Percentiles rank a stretch among this genome's conserved stretches.
Conservation (phyloP, 2,797 vertebrate genomes). For the Gymnothorax reevesii region DNA sequence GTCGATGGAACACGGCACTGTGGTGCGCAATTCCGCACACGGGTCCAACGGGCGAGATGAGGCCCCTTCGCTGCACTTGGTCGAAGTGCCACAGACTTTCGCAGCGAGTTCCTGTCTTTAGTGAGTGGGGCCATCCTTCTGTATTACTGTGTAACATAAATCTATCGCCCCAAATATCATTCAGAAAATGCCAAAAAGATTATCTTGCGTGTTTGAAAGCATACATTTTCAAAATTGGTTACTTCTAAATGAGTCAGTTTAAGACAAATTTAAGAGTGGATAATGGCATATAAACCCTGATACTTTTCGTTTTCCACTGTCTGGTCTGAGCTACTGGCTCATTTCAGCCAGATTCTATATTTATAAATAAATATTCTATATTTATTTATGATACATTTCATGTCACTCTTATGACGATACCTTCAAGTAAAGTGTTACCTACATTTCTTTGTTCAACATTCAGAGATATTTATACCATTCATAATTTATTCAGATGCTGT, state of each 20-base stretch:
- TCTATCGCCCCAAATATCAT: not conserved
- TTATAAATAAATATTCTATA: too few relatives aligned
- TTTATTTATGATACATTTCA: not conserved
- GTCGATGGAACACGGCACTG: not conserved
- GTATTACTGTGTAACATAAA: not conserved
- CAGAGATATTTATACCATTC: slow-evolving; percentile 53
- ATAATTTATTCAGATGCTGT: slow-evolving; percentile 62
- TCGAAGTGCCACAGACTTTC: not conserved
- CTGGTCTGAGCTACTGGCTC: too few relatives aligned
- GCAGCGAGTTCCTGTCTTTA: not conserved
- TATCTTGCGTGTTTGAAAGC: not conserved
- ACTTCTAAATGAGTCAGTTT: not conserved
- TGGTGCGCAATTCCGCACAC: not conserved
- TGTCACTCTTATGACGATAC: too few relatives aligned
- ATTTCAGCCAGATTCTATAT: too few relatives aligned
- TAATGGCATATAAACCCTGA: not conserved
- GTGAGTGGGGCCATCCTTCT: not conserved
- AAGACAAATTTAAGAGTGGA: not conserved
- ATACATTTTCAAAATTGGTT: not conserved
- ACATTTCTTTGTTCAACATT: slow-evolving; percentile 46
- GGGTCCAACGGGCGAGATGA: not conserved
- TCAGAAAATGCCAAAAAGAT: not conserved
- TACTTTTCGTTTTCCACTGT: not conserved
- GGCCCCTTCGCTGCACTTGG: not conserved
- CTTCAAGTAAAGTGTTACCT: too few relatives aligned